Conservation (phyloP, 2,797 vertebrate genomes). For the Sebastes vulpes region DNA sequence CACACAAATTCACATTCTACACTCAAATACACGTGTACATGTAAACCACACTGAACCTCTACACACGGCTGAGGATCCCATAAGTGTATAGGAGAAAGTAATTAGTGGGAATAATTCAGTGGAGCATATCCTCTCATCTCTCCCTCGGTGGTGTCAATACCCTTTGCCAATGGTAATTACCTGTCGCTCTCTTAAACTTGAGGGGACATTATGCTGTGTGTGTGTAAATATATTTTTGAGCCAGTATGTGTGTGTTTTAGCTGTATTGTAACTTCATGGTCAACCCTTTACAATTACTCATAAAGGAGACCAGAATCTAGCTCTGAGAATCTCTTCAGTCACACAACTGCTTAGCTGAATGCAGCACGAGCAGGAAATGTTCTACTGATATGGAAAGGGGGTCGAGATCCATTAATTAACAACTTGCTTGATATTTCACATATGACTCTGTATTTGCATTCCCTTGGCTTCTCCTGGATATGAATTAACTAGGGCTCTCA, state of each 20-base stretch:
- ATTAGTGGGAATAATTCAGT: slow-evolving; percentile 68
- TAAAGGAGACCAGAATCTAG: background rate
- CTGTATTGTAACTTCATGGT: background rate
- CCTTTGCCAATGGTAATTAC: slow-evolving; percentile 56
- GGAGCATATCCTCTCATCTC: slow-evolving; percentile 47
- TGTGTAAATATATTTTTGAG: background rate
- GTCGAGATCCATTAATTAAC: background rate
- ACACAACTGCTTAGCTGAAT: background rate
- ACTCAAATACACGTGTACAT: slow-evolving; percentile 22
- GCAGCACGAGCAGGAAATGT: background rate
- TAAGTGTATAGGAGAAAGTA: slow-evolving; percentile 43
- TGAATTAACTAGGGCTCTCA: background rate
- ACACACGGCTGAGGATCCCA: slow-evolving; percentile 24
- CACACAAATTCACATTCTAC: background rate
- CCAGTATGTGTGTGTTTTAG: background rate
- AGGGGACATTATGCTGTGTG: slow-evolving; percentile 15
- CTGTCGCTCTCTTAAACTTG: slow-evolving; percentile 22
- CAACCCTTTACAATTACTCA: background rate
- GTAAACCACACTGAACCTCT: slow-evolving; percentile 25
- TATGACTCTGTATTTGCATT: background rate
- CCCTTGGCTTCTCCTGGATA: background rate
- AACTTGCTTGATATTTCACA: background rate
- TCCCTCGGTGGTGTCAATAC: slow-evolving; percentile 45
- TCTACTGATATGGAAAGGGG: background rate
- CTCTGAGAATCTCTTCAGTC: background rate